Conservation (phyloP, 2,113 vertebrate species). For the Colossoma macropomum region DNA sequence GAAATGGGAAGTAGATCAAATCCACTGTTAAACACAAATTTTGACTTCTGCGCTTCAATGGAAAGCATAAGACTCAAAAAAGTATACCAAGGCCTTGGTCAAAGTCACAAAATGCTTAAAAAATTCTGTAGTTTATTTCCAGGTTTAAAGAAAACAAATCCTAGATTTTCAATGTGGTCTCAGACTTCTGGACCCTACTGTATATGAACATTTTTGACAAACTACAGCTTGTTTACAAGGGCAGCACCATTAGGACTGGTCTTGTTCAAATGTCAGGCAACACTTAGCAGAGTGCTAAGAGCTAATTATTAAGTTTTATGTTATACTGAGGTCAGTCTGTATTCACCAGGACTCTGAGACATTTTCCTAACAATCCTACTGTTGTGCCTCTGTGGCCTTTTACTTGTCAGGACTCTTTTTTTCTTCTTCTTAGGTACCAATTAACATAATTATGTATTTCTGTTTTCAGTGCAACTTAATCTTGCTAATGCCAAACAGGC, state of each 20-base stretch:
- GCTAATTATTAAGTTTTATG: not conserved
- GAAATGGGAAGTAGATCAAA: no score
- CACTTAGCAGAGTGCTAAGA: slow-evolving; percentile 4
- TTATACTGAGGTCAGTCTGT: no score
- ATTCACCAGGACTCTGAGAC: slow-evolving; percentile 3
- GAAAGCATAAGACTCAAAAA: no score
- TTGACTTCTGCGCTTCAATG: no score
- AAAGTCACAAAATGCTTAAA: no score
- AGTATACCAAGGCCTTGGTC: no score
- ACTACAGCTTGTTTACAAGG: not conserved
- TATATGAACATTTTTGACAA: not conserved
- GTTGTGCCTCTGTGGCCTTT: slow-evolving; percentile 30
- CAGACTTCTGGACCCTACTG: no score
- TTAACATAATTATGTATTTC: slow-evolving; percentile 34
- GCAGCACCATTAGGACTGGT: not conserved
- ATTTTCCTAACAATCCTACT: not conserved
- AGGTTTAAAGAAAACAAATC: no score
- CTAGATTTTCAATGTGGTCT: no score
- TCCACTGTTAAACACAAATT: no score
- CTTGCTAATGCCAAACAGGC: slow-evolving; percentile 7
- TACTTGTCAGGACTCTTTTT: not conserved
- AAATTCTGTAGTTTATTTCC: no score
- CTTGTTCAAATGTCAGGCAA: slow-evolving; percentile 33
- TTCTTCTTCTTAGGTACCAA: slow-evolving; percentile 18
- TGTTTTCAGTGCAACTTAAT: slow-evolving; percentile 18